Evolutionary conservation across 2,888 invertebrate species (phyloP).

Genomic region (Lacanobia oleracea): DNA sequence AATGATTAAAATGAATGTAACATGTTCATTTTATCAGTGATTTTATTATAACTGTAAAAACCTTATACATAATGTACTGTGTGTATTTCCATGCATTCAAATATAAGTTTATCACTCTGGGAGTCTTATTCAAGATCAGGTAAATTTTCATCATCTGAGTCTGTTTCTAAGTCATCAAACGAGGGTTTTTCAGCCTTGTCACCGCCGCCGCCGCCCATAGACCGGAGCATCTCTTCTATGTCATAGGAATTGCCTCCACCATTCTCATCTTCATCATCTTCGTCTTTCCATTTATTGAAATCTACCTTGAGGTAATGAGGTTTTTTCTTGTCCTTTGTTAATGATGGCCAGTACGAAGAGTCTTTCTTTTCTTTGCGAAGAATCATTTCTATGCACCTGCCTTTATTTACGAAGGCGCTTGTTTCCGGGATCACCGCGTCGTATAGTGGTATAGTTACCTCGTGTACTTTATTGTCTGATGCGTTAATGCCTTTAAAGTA

Average conservation of each 20-base stretch:
- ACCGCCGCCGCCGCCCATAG: slow-evolving; percentile 92
- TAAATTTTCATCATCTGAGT: slow-evolving; percentile 95
- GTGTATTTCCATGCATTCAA: slow-evolving; percentile 70
- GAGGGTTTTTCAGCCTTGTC: slow-evolving; percentile 92
- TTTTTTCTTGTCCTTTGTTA: slow-evolving; percentile 97
- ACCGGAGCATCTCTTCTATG: slow-evolving; percentile 93
- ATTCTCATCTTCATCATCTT: slow-evolving; percentile 96
- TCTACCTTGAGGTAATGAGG: slow-evolving; percentile 99
- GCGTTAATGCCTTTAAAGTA: slow-evolving; percentile 96
- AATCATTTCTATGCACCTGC: slow-evolving; percentile 94
- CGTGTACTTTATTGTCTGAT: slow-evolving; percentile 95
- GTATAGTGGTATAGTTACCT: slow-evolving; percentile 96
- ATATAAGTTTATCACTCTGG: slow-evolving; percentile 75
- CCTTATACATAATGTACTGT: slow-evolving; percentile 87
- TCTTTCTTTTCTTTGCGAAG: slow-evolving; percentile 93
- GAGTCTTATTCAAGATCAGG: slow-evolving; percentile 93
- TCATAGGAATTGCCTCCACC: slow-evolving; percentile 77
- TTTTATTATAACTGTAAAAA: slow-evolving; percentile 90
- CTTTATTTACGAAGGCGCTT: slow-evolving; percentile 93
- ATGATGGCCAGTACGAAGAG: slow-evolving; percentile 96
- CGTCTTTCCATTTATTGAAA: slow-evolving; percentile 99
- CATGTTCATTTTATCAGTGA: slow-evolving; percentile 71
- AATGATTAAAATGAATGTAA: slow-evolving; percentile 62
- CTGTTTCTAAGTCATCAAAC: slow-evolving; percentile 94
- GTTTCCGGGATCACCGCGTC: slow-evolving; percentile 96